Percentiles rank a stretch among this genome's conserved stretches.
Conservation (phyloP, 2,113 vertebrate species). For the Salvator merianae region DNA sequence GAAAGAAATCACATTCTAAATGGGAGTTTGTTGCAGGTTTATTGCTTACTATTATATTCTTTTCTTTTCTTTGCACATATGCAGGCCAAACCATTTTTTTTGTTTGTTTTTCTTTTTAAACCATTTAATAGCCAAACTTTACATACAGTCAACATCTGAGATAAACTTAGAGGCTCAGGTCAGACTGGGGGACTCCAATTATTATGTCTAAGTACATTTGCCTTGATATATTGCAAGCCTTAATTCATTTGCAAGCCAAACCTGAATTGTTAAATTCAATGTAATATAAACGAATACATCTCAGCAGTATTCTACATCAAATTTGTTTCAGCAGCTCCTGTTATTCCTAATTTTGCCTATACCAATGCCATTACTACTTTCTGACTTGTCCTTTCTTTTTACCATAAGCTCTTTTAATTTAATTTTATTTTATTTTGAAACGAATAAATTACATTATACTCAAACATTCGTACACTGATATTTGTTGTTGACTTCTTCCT, state of each 20-base stretch:
- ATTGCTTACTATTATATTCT: neutral
- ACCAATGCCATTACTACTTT: neutral
- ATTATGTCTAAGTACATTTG: too few relatives aligned
- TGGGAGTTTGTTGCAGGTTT: neutral
- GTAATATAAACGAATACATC: neutral
- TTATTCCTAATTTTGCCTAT: neutral
- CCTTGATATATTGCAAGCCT: too few relatives aligned
- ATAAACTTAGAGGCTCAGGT: neutral
- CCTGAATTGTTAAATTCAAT: too few relatives aligned
- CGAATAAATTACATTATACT: too few relatives aligned
- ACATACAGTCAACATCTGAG: neutral
- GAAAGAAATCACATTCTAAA: neutral
- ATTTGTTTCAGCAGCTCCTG: neutral
- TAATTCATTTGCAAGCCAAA: too few relatives aligned
- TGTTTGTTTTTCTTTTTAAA: neutral
- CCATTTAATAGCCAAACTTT: too few relatives aligned
- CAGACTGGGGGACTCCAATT: neutral
- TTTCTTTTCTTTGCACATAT: neutral
- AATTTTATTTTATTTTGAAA: too few relatives aligned
- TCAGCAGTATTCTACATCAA: neutral
- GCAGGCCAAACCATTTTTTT: neutral
- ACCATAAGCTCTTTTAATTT: neutral
- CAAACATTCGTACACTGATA: too few relatives aligned
- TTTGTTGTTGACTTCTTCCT: too few relatives aligned
- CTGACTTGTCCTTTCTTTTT: neutral